These are phyloP conservation scores for Percina caprodes DNA, from an alignment of 2,113 vertebrate genomes.

Conservation along the genomic window DNA sequence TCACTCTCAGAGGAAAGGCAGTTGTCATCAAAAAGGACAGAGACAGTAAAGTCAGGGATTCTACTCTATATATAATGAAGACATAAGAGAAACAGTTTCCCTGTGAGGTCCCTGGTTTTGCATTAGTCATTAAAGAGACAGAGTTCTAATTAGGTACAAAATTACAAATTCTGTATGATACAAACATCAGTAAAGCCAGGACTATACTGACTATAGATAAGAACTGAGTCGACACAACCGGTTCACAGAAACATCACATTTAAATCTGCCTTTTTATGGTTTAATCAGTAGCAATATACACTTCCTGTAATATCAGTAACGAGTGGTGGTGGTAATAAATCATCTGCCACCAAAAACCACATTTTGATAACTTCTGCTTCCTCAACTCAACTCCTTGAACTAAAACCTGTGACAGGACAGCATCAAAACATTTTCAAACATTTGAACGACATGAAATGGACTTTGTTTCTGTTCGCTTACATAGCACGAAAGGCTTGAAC, in stretches of 20 bases:
- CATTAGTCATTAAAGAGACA: conserved; percentile 28
- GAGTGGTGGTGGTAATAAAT: conserved; percentile 17
- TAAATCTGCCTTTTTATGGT: background rate
- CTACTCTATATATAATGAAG: conserved; percentile 11
- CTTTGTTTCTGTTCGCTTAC: conserved; percentile 13
- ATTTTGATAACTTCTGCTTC: background rate
- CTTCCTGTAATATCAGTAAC: conserved; percentile 30
- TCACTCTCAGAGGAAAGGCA: conserved; percentile 65
- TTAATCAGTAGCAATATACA: conserved; percentile 27
- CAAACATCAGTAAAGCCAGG: conserved; percentile 7
- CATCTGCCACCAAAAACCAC: background rate
- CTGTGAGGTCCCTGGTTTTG: conserved; percentile 8
- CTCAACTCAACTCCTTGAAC: background rate
- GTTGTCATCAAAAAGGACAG: conserved; percentile 29
- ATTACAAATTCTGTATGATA: conserved; percentile 18
- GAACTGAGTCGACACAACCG: background rate
- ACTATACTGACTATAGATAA: background rate
- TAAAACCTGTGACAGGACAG: background rate
- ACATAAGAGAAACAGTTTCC: conserved; percentile 11
- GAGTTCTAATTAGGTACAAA: conserved; percentile 24
- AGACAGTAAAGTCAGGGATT: conserved; percentile 23
- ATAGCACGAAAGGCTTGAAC: background rate
- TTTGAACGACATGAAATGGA: background rate
- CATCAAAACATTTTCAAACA: background rate
- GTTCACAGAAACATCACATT: conserved; percentile 22